phyloP scores from a whole-genome alignment of 1,140 invertebrate genomes.

The Aleiodes sp. region DNA sequence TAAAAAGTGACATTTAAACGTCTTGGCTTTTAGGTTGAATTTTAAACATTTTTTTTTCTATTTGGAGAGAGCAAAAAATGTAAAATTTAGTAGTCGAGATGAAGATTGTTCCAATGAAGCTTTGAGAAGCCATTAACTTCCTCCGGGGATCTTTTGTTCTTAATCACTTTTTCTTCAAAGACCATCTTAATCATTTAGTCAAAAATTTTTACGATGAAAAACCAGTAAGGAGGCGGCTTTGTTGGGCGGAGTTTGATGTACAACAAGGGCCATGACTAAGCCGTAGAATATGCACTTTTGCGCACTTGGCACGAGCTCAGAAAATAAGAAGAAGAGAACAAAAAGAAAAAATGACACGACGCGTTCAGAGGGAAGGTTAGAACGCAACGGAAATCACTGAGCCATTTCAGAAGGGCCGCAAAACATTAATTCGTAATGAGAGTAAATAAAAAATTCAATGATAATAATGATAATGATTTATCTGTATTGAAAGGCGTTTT shows the following conservation, averaged over 20 bases:
- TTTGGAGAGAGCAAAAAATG: no score
- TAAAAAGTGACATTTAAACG: neutral
- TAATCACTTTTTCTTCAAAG: no score
- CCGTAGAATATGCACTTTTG: constrained; percentile 45
- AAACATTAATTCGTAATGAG: neutral
- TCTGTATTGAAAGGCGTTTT: neutral
- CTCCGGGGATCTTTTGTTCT: no score
- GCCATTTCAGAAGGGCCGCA: constrained; percentile 14
- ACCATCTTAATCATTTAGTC: neutral
- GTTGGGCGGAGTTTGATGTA: constrained; percentile 30
- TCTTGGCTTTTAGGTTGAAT: neutral
- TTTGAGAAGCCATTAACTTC: no score
- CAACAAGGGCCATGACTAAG: constrained; percentile 41
- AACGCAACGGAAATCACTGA: constrained; percentile 15
- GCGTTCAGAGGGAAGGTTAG: constrained; percentile 17
- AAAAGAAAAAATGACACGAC: constrained; percentile 31
- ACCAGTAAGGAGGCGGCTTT: constrained; percentile 22
- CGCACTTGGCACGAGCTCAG: constrained; percentile 54
- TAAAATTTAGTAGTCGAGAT: no score
- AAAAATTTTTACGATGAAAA: neutral
- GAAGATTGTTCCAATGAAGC: no score
- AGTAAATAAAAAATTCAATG: neutral
- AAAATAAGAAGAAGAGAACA: constrained; percentile 31
- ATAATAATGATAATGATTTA: neutral
- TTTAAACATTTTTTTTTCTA: neutral